Conservation (phyloP, 2,113 vertebrate genomes). For the Proterorhinus semilunaris region DNA sequence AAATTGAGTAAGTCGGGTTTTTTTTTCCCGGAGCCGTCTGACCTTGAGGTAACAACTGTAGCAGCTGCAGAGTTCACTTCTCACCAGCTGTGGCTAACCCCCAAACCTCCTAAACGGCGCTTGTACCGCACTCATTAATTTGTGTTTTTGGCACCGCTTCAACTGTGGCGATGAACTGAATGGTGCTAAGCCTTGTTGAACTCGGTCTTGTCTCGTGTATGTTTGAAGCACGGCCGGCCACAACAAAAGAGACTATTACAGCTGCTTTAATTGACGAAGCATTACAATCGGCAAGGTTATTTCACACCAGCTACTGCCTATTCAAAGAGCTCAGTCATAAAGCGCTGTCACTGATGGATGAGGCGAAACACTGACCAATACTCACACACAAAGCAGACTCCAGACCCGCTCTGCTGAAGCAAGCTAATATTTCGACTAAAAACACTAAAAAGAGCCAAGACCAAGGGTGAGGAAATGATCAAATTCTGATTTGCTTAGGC, state of each 20-base stretch:
- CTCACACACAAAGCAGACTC: not conserved
- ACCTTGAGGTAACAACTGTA: slow-evolving; percentile 22
- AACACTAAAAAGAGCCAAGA: not conserved
- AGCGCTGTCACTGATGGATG: not conserved
- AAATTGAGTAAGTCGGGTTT: not conserved
- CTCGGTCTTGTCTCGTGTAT: slow-evolving; percentile 22
- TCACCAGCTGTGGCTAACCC: not conserved
- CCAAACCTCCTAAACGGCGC: not conserved
- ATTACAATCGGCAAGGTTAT: slow-evolving; percentile 3
- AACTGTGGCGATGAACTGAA: not conserved
- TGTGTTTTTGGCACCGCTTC: slow-evolving; percentile 11
- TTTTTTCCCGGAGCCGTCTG: slow-evolving; percentile 17
- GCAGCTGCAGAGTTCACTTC: slow-evolving; percentile 22
- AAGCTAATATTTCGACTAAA: not conserved
- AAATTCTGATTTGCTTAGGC: no score
- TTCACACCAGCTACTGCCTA: slow-evolving; percentile 15
- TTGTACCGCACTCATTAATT: slow-evolving; percentile 2
- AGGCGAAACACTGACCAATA: not conserved
- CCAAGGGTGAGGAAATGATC: not conserved
- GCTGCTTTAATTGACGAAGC: slow-evolving; percentile 30
- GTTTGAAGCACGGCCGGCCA: not conserved
- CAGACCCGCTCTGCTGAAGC: not conserved
- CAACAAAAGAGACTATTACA: slow-evolving; percentile 5
- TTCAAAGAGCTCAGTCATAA: slow-evolving; percentile 49
- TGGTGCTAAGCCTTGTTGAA: slow-evolving; percentile 13